A percentile compares a stretch with the other conserved stretches of the same genome.
Evolutionary conservation across 1,140 invertebrate species (phyloP).

Genomic region (Drosophila nannoptera): DNA sequence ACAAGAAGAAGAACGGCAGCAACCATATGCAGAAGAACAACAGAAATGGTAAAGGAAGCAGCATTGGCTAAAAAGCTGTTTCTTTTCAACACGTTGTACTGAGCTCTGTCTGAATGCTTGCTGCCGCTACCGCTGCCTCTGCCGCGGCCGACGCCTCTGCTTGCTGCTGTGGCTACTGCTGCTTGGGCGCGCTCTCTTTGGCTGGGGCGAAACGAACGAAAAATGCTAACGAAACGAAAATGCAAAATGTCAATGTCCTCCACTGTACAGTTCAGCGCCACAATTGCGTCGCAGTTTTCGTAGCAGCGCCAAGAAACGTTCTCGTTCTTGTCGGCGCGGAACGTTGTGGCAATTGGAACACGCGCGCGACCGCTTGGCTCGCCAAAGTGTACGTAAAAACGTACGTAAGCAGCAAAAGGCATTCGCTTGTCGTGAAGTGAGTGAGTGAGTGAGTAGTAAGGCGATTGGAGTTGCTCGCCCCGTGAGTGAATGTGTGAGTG

Average conservation of each 20-base stretch:
- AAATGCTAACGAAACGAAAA: constrained; percentile 77
- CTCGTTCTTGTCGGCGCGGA: constrained; percentile 52
- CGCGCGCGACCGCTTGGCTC: constrained; percentile 28
- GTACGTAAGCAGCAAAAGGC: constrained; percentile 40
- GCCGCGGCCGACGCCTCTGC: background rate
- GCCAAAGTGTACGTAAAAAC: constrained; percentile 43
- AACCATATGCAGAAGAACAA: background rate
- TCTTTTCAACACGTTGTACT: constrained; percentile 41
- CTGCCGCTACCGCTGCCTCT: too few species aligned
- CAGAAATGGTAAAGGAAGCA: constrained; percentile 19
- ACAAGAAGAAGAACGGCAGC: constrained; percentile 1
- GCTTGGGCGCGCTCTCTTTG: constrained; percentile 23
- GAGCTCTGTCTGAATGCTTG: too few species aligned
- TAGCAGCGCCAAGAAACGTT: constrained; percentile 51
- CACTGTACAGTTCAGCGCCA: constrained; percentile 75
- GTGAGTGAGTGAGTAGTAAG: background rate
- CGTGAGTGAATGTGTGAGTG: background rate
- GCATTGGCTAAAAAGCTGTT: constrained; percentile 44
- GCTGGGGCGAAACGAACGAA: constrained; percentile 61
- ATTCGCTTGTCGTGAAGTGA: constrained; percentile 8
- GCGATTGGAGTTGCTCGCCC: constrained; percentile 19
- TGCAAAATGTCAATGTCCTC: constrained; percentile 79
- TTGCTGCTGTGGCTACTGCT: constrained; percentile 7
- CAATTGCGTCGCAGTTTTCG: constrained; percentile 76
- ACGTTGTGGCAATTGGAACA: constrained; percentile 53